Base-by-base conservation (phyloP, 2,113 vertebrate genomes). In the Alouatta palliata region DNA sequence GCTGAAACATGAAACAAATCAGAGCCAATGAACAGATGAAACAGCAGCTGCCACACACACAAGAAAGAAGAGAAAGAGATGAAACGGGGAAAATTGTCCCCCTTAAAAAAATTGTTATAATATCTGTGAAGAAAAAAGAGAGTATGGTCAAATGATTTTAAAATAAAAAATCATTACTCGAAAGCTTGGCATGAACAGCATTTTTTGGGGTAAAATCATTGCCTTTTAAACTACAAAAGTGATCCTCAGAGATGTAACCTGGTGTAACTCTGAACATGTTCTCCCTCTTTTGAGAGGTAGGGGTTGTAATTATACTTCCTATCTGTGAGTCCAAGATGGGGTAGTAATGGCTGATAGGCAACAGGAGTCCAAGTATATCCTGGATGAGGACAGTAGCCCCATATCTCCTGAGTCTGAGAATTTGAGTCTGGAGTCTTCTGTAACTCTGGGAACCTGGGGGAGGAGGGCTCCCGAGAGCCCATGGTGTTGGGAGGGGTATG, bases 1-100 rank as follows among this genome's bases (percentile, higher is more conserved):
- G 98, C 98, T 99, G 98, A 98, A 99, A 98, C 97, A 98, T 99
- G 98, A 99, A 99, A 98, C 98, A 98, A 98, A 98, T 98, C 97
- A 90, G 96, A 98, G 98, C 98, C 98, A 98, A 98, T 97, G 98
- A 98, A 98, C 98, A 98, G 99, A 99, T 99, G 98, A 99, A 99
- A 98, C 97, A 98, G 98, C 98, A 98, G 98, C 98, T 99, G 98
- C 98, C 98, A 98, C 95, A 96, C 94, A 96, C 94, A 95, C 83
- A 79, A 97, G 90, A 91, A 96, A 92, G 61, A 43, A 93, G 76
- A 68, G 83, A 97, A 97, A 97, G 95, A 98, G 97, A 97, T 97
- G 98, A 98, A 98, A 97, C 95, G 96, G 97, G 87, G 95, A 97
- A 98, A 93, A 97, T 97, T 56, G 88, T 97, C 94, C 95, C 82